Base-by-base conservation (phyloP, 2,888 invertebrate species). In the Cyaniris semiargus region DNA sequence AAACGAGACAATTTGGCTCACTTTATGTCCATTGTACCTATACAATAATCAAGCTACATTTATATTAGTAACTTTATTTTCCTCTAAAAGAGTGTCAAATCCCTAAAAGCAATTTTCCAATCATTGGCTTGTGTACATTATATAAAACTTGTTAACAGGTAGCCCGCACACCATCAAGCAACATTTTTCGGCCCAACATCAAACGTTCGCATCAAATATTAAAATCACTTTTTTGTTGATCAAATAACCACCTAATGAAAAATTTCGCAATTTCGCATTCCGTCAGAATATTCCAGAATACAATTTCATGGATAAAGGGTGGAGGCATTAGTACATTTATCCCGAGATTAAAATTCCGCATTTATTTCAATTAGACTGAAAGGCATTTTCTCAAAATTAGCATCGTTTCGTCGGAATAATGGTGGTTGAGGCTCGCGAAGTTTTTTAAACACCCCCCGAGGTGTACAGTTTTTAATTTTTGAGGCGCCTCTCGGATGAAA, bases 281-380 rank as follows among this genome's bases (percentile, higher is more conserved):
- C 66, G 27, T 66, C 27, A 31, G 66, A 15, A 66, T 66, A 66
- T 66, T 66, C 5, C 66, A 66, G 66, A 60, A 60, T 23, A 60
- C 60, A 60, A 60, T 60, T 60, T 60, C 60, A 23, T 66, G 23
- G 72, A 72, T 72, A 72, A 72, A 72, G 72, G 72, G 72, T 72
- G 72, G 72, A 66, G 27, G 72, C 48, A 72, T 72, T 72, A 72
- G 56, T 71, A 76, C 71, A 72, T 76, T 76, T 72, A 76, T 71
- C 56, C 84, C 82, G 84, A 88, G 86, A 89, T 89, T 88, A 89
- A 90, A 90, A 89, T 85, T 85, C 86, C 84, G 83, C 89, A 87
- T 91, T 90, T 89, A 90, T 90, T 90, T 90, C 90, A 91, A 90
- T 90, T 91, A 90, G 83, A 82, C 82, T 86, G 86, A 87, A 88